Evolutionary conservation across 2,888 invertebrate species (phyloP).

Genomic region (Ormia ochracea): DNA sequence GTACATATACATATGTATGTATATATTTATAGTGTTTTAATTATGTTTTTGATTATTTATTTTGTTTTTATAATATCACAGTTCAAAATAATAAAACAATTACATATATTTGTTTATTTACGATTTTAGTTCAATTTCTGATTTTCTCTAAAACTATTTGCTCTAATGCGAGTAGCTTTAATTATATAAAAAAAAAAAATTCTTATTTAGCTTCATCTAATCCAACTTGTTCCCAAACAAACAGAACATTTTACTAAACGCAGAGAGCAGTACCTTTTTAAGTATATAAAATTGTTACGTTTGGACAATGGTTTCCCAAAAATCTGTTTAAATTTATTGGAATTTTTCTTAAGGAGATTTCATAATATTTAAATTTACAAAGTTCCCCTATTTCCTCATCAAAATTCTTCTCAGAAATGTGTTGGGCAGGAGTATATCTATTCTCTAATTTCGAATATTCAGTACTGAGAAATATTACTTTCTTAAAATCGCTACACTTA

Average conservation of each 20-base stretch:
- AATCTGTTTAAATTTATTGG: neutral
- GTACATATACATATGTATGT: conserved; percentile 12
- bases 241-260: neutral
- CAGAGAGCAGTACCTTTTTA: neutral
- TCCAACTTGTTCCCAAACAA: neutral
- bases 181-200: conserved; percentile 23
- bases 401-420: too few species aligned
- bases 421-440: too few species aligned
- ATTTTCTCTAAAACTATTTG: conserved; percentile 14
- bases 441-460: too few species aligned
- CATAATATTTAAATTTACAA: too few species aligned
- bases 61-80: conserved; percentile 65
- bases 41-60: conserved; percentile 35
- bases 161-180: conserved; percentile 10
- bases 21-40: conserved; percentile 10
- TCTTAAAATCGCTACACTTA: too few species aligned
- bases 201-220: conserved; percentile 3
- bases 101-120: conserved; percentile 42
- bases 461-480: too few species aligned
- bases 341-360: neutral
- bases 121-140: conserved; percentile 28
- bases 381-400: too few species aligned
- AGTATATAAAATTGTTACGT: neutral
- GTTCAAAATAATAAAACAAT: conserved; percentile 65
- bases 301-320: neutral